Base-by-base conservation (phyloP, 2,888 invertebrate genomes). In the Drosophila lacicola region DNA sequence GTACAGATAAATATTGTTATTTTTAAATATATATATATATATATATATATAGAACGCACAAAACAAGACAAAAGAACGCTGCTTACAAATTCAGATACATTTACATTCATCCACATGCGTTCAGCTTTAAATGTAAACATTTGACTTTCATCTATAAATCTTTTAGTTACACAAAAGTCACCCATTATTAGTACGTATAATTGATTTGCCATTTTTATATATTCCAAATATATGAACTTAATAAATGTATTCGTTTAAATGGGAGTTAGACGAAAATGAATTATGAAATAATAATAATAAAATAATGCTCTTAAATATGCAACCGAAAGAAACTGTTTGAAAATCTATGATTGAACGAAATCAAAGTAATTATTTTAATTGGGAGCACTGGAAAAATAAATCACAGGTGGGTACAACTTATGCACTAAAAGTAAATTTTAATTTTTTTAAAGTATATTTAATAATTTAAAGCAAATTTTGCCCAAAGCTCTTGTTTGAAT, bases 261-360 rank as follows among this genome's bases (percentile, higher is more conserved):
- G 56, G 47, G 56, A 51, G 33, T 44, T 61, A 67, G 46, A 56
- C 69, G 37, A 62, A 60, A 69, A 53, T 58, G 34, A 49, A 64
- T 57, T 57, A 69, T 21, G 36, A 58, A 63, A 64, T 60, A 58
- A 64, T 57, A 64, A 54, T 36, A 67, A 67, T 74, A 67, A 78
- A 62, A 78, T 62, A 79, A 75, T 64, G 75, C 42, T 21, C 75
- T 41, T 54, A 79, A 74, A 75, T 80, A 75, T 70, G 19, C 45
- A 57, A 69, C 11, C 21, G 3, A 11, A 42, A 21, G 19, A 8
- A n/a, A 29, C 29, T 29, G 29, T 29, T 29, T 29, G 8, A 29
- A 29, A 8, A 29, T 29, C 8, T 8, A 8, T 25, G 25, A 25
- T 25, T 29, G 8, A 29, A 29, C 8, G 0, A 6, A 29, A 29